These are phyloP conservation scores for Entomyzon cyanotis DNA, from an alignment of 2,113 vertebrate genomes.

Conservation along the genomic window DNA sequence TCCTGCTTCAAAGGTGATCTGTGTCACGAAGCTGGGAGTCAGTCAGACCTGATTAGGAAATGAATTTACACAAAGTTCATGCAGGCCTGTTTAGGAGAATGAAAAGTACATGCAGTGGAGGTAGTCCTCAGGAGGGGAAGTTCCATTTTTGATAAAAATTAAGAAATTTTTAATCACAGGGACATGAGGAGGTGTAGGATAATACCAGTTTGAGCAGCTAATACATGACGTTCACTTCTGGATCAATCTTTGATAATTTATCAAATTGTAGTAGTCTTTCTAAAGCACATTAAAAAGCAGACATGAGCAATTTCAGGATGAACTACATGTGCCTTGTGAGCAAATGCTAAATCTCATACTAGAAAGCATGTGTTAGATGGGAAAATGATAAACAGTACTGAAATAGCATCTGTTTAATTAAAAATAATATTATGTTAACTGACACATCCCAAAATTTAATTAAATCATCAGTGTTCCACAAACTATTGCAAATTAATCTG, in stretches of 20 bases:
- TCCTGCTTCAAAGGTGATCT: not conserved
- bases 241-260: not conserved
- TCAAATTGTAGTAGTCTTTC: not conserved
- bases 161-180: not conserved
- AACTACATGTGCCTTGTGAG: not conserved
- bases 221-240: not conserved
- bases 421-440: not conserved
- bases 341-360: not conserved
- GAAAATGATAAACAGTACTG: not conserved
- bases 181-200: not conserved
- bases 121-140: not conserved
- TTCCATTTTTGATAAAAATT: not conserved
- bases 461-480: not conserved
- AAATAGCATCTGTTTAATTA: not conserved
- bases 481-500: not conserved
- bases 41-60: not conserved
- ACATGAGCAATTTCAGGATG: not conserved
- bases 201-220: not conserved
- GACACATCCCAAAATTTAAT: not conserved
- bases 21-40: accelerated
- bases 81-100: not conserved
- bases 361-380: not conserved
- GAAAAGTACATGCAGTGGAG: not conserved
- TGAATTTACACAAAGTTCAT: not conserved
- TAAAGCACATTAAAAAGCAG: not conserved